A percentile compares a stretch with the other conserved stretches of the same genome.
Conservation (phyloP, 2,888 invertebrate genomes). For the Catocala fraxini region DNA sequence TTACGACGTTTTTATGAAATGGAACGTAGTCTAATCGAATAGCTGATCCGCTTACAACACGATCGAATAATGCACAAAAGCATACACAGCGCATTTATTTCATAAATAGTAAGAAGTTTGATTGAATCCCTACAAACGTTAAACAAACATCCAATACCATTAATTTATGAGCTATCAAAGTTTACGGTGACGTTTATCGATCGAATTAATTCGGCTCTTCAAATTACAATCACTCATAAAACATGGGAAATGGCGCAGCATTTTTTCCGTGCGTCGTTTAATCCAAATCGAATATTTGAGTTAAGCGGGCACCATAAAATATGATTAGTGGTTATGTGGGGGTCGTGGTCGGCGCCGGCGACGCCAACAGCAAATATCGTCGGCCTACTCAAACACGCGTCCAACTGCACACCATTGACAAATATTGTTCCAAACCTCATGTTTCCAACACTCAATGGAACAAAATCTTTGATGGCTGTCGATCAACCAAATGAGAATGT, state of each 20-base stretch:
- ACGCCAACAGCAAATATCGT: slow-evolving; percentile 71
- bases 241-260: slow-evolving; percentile 42
- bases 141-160: slow-evolving; percentile 12
- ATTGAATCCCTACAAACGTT: slow-evolving; percentile 5
- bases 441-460: slow-evolving; percentile 35
- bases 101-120: background rate
- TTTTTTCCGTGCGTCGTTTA: slow-evolving; percentile 68
- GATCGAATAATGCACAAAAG: background rate
- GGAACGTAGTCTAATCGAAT: background rate
- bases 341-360: slow-evolving; percentile 61
- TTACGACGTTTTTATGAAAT: background rate
- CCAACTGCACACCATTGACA: slow-evolving; percentile 58
- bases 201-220: slow-evolving; percentile 44
- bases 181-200: slow-evolving; percentile 39
- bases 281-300: slow-evolving; percentile 76
- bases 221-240: slow-evolving; percentile 49
- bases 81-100: background rate
- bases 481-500: background rate
- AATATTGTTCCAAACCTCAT: slow-evolving; percentile 68
- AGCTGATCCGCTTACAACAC: background rate
- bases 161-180: slow-evolving; percentile 34
- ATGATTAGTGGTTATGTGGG: slow-evolving; percentile 81
- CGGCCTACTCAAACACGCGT: slow-evolving; percentile 71
- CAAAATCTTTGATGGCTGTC: slow-evolving; percentile 26
- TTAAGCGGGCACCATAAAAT: slow-evolving; percentile 80